Conservation (phyloP, 2,797 vertebrate genomes). For the Tokudaia muenninki region DNA sequence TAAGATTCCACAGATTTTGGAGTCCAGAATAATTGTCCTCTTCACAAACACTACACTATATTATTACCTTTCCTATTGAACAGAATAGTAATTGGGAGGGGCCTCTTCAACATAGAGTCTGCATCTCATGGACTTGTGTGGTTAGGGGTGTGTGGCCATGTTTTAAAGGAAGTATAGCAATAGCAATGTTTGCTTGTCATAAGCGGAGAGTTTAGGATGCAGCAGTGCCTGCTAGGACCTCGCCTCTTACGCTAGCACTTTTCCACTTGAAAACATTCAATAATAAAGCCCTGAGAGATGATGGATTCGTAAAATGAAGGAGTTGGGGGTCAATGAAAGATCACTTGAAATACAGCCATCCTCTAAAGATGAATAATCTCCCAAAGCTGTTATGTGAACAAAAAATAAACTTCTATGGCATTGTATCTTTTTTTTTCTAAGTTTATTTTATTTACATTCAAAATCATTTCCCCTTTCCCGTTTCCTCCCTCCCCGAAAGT, state of each 20-base stretch:
- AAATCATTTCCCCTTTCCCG: too few relatives aligned
- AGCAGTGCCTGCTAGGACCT: neutral
- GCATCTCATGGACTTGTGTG: neutral
- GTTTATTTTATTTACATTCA: too few relatives aligned
- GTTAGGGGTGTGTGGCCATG: neutral
- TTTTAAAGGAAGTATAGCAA: neutral
- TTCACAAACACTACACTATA: neutral
- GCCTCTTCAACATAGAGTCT: rapidly evolving
- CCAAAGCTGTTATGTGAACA: neutral
- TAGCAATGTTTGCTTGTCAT: neutral
- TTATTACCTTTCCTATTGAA: neutral
- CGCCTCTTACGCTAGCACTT: neutral
- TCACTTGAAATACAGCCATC: neutral
- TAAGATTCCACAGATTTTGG: neutral
- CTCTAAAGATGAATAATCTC: neutral
- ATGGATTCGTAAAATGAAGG: neutral
- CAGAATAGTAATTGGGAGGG: neutral
- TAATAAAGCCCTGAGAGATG: neutral
- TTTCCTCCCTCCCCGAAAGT: too few relatives aligned
- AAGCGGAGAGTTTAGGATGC: neutral
- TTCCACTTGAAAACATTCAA: neutral
- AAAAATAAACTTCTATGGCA: neutral
- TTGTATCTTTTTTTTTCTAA: too few relatives aligned
- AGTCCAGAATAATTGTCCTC: neutral
- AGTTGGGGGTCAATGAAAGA: neutral